These are phyloP conservation scores for Labia minor DNA, from an alignment of 2,888 invertebrate genomes.

Conservation along the genomic window DNA sequence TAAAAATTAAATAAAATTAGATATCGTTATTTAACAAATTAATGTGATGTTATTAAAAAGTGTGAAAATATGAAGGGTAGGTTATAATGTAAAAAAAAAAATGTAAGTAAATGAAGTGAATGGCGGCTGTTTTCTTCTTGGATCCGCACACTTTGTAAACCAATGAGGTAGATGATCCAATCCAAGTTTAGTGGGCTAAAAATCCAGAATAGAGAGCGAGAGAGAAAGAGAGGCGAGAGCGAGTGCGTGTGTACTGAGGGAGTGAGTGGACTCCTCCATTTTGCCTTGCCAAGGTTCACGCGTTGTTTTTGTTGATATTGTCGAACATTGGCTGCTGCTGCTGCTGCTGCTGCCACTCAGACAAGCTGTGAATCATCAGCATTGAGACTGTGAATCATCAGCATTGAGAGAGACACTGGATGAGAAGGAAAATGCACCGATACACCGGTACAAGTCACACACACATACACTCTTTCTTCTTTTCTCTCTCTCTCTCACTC, in stretches of 20 bases:
- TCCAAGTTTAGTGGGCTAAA: conserved; percentile 13
- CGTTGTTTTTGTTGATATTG: not conserved
- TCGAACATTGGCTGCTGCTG: not conserved
- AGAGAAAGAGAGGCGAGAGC: not conserved
- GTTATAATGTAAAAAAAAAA: too few species aligned
- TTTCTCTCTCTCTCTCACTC: too few species aligned
- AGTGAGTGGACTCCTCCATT: too few species aligned
- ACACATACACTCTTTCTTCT: too few species aligned
- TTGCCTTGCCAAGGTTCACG: not conserved
- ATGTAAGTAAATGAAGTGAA: too few species aligned
- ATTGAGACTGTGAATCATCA: not conserved
- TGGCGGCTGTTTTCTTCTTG: too few species aligned
- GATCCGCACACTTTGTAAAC: not conserved
- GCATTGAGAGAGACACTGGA: too few species aligned
- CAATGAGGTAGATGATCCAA: not conserved
- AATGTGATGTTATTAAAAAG: too few species aligned
- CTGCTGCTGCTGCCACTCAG: not conserved
- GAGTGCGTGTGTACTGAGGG: conserved; percentile 5
- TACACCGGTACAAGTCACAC: not conserved
- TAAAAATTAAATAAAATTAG: too few species aligned
- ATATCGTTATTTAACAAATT: too few species aligned
- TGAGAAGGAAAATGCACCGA: too few species aligned
- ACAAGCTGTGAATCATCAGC: not conserved
- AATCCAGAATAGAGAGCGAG: not conserved
- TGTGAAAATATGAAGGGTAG: too few species aligned